Evolutionary conservation across 2,113 vertebrate species (phyloP), one percentile per base, ranked within the genome.

Genomic region (Tenebrosternarchus preto): DNA sequence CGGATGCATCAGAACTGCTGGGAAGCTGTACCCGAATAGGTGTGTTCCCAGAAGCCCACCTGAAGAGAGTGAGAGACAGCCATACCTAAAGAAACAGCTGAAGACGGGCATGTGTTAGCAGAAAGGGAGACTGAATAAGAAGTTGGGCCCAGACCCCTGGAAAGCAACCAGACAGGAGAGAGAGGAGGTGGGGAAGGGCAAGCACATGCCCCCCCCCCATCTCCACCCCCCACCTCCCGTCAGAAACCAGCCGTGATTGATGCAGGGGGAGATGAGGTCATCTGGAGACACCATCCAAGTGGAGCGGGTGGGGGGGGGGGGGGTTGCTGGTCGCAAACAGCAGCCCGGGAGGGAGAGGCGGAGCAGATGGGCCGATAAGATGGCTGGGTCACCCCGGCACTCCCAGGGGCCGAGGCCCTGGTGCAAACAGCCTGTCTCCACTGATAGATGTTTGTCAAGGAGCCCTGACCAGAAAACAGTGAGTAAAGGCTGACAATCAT

Each of bases 401-500:
- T 74, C 39, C 77, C 78, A 68, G 63, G 66, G 80, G 85, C 84
- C 75, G 78, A 83, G 72, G 78, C 76, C 84, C 80, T 67, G 33
- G 53, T 70, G 85, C 77, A 80, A 82, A 82, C 79, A 29, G 80
- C 50, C 78, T 88, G 88, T 88, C 84, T 68, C 75, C 80, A 72
- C 80, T 86, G 82, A 88, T 86, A 83, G 84, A 87, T 86, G 83
- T 88, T 87, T 88, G 77, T 83, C 82, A 86, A 82, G 87, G 73
- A 15, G 56, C 57, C 73, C 33, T 61, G 80, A 59, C 73, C 72
- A 61, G 55, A 75, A 78, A 81, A 86, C 76, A 75, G 82, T 88
- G 56, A 82, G 79, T 83, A 63, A 83, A 83, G 33, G 75, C 84
- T 88, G 87, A 85, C 76, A 80, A 85, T 84, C 81, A 84, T 72